phyloP scores from a whole-genome alignment of 2,113 vertebrate genomes.

The Baryphthengus martii region DNA sequence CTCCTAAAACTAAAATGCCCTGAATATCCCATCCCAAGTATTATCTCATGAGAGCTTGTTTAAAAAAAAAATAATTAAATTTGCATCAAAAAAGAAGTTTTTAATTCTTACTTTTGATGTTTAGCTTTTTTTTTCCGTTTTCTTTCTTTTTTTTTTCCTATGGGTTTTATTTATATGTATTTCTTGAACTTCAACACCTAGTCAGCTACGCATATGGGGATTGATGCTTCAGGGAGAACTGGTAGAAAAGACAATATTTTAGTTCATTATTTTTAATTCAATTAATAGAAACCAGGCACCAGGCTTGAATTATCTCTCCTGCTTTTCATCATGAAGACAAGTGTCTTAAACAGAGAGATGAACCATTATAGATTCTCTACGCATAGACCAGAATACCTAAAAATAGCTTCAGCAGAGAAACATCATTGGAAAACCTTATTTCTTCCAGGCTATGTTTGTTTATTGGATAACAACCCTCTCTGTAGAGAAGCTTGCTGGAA shows the following conservation, averaged over 20 bases:
- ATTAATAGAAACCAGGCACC: conserved; percentile 26
- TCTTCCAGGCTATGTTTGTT: neutral
- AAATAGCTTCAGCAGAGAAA: neutral
- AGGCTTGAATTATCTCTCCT: neutral
- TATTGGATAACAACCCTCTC: neutral
- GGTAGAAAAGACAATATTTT: neutral
- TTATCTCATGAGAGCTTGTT: neutral
- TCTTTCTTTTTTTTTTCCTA: accelerated
- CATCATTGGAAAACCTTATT: neutral
- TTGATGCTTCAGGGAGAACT: neutral
- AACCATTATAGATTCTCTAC: neutral
- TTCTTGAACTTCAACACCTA: neutral
- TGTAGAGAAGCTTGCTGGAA: neutral
- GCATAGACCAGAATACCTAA: neutral
- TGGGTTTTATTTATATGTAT: neutral
- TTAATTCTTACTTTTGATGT: neutral
- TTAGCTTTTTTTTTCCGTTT: too few relatives aligned
- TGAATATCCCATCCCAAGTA: neutral
- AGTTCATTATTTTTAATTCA: conserved; percentile 3
- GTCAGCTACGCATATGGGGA: neutral
- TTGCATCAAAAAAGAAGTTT: neutral
- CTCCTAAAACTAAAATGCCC: neutral
- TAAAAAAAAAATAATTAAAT: neutral
- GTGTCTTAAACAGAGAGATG: neutral
- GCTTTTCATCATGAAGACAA: neutral